A percentile compares a stretch with the other conserved stretches of the same genome.
Conservation (phyloP, 2,797 vertebrate genomes). For the Malurus splendens region DNA sequence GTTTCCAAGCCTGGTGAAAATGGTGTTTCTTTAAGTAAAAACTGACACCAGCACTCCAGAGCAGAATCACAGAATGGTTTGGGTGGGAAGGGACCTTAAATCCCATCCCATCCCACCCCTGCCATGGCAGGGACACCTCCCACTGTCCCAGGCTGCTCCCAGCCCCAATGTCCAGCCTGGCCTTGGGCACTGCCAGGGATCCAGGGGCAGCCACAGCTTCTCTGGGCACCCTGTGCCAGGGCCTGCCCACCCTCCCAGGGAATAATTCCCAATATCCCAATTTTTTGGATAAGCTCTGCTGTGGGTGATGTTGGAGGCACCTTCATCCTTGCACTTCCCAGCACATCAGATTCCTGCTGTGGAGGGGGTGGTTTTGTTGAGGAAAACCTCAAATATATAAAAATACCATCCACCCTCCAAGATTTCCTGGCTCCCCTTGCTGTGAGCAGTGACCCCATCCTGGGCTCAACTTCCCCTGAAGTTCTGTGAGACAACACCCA, state of each 20-base stretch:
- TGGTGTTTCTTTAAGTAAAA: background rate
- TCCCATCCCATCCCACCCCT: too few species aligned
- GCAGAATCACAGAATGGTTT: background rate
- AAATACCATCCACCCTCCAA: background rate
- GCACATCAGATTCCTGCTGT: background rate
- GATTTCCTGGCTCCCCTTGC: background rate
- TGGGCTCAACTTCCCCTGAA: background rate
- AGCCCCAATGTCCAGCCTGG: too few species aligned
- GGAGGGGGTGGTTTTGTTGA: background rate
- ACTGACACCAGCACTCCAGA: background rate
- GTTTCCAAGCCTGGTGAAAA: background rate
- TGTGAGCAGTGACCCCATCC: background rate
- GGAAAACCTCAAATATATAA: background rate
- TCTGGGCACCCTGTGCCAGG: background rate
- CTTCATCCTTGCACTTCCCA: background rate
- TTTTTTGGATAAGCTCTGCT: background rate
- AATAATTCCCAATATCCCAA: rapidly evolving
- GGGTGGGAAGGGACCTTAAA: background rate
- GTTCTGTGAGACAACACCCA: background rate
- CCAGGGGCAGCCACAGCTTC: too few species aligned
- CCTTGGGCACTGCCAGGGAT: too few species aligned
- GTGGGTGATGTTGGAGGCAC: background rate
- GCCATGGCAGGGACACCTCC: too few species aligned
- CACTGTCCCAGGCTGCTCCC: too few species aligned
- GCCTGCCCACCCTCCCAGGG: background rate